Base-by-base conservation (phyloP, 2,888 invertebrate species). In the Mechanitis mazaeus region DNA sequence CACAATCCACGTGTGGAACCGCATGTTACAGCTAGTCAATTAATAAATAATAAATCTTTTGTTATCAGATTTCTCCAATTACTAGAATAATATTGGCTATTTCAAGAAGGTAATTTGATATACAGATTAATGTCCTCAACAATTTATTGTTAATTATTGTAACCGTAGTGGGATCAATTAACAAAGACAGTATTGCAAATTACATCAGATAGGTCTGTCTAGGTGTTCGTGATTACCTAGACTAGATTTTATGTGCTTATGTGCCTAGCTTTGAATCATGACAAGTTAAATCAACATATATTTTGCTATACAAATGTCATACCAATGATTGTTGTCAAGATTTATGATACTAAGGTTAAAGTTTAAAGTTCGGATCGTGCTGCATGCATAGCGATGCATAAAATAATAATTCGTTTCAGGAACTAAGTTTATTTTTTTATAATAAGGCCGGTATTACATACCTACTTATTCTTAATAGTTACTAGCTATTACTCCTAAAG, bases 101-200 rank as follows among this genome's bases (percentile, higher is more conserved):
- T 83, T 78, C 75, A 67, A 73, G 72, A 61, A 76, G 73, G 81
- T 79, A 84, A 85, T 84, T 83, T 86, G 85, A 86, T 83, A 81
- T 76, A 68, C 77, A 84, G 87, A 88, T 88, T 85, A 86, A 86
- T 87, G 84, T 74, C 72, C 79, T 78, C 77, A 83, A 86, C 87
- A 85, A 87, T 89, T 88, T 89, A 89, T 86, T 78, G 89, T 83
- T 87, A 85, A 89, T 89, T 88, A 88, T 82, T 80, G 85, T 83
- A 80, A 81, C 83, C 79, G 80, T 85, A 77, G 77, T 76, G 77
- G 80, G 86, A 87, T 86, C 88, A 84, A 88, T 89, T 89, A 88
- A 86, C 86, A 81, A 83, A 85, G 82, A 81, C 77, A 75, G 79
- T 80, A 85, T 84, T 83, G 85, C 86, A 86, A 87, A 87, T 89